Evolutionary conservation across 2,888 invertebrate species (phyloP).

Genomic region (Tipula lateralis): DNA sequence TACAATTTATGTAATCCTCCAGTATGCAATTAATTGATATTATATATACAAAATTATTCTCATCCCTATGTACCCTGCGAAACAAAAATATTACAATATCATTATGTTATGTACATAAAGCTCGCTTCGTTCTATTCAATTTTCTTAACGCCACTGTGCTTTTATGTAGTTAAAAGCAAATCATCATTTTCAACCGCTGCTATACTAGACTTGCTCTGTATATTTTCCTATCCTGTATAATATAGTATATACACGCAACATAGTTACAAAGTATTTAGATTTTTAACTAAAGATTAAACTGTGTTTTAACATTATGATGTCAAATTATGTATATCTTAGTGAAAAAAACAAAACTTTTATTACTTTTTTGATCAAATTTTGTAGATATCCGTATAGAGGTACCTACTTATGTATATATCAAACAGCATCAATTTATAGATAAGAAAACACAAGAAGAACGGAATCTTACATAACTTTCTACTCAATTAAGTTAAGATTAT

Average conservation of each 20-base stretch:
- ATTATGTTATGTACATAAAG: background rate
- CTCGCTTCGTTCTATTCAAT: background rate
- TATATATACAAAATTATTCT: background rate
- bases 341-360: background rate
- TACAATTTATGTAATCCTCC: background rate
- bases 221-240: background rate
- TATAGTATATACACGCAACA: background rate
- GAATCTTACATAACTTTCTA: background rate
- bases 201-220: background rate
- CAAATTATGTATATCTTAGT: background rate
- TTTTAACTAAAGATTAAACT: background rate
- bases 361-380: background rate
- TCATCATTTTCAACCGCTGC: background rate
- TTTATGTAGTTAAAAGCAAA: background rate
- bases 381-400: too few species aligned
- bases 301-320: background rate
- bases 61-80: background rate
- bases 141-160: background rate
- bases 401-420: background rate
- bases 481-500: background rate
- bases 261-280: background rate
- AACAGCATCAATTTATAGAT: background rate
- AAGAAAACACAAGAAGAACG: background rate
- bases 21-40: background rate
- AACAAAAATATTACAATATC: background rate